These are phyloP conservation scores for Nibea coibor DNA, from an alignment of 2,113 vertebrate genomes.

Conservation along the genomic window DNA sequence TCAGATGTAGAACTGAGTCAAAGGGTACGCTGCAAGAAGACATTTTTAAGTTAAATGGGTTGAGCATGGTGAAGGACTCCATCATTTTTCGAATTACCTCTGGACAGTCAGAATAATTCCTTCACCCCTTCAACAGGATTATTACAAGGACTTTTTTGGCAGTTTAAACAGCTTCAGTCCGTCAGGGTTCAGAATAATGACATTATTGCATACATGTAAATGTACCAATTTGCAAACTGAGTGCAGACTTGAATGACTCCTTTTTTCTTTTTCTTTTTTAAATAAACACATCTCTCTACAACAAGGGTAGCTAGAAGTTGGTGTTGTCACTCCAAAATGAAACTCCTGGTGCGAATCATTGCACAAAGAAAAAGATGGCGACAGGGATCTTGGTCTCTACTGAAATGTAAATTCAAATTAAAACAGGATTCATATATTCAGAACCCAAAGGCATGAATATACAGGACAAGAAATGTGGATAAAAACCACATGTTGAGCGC, in stretches of 20 bases:
- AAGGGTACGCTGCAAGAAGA: neutral
- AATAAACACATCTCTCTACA: conserved; percentile 6
- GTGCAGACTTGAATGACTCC: neutral
- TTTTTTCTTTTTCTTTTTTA: neutral
- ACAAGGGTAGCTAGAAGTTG: neutral
- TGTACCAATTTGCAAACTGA: conserved; percentile 14
- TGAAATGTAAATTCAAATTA: conserved; percentile 24
- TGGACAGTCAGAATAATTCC: conserved; percentile 6
- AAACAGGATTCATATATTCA: conserved; percentile 38
- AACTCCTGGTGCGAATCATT: conserved; percentile 15
- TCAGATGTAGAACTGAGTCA: neutral
- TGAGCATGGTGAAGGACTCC: neutral
- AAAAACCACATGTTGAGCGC: neutral
- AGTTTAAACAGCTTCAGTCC: conserved; percentile 3
- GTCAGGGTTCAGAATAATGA: neutral
- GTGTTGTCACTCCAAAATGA: conserved; percentile 1
- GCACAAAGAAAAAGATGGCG: neutral
- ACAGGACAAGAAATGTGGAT: neutral
- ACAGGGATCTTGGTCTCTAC: neutral
- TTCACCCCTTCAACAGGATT: conserved; percentile 13
- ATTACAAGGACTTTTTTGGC: neutral
- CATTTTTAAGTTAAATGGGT: neutral
- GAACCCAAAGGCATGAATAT: conserved; percentile 14
- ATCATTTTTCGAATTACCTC: neutral
- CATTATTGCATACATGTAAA: conserved; percentile 9